These are phyloP conservation scores for Poeciliopsis turneri DNA, from an alignment of 2,797 vertebrate species.

Conservation along the genomic window DNA sequence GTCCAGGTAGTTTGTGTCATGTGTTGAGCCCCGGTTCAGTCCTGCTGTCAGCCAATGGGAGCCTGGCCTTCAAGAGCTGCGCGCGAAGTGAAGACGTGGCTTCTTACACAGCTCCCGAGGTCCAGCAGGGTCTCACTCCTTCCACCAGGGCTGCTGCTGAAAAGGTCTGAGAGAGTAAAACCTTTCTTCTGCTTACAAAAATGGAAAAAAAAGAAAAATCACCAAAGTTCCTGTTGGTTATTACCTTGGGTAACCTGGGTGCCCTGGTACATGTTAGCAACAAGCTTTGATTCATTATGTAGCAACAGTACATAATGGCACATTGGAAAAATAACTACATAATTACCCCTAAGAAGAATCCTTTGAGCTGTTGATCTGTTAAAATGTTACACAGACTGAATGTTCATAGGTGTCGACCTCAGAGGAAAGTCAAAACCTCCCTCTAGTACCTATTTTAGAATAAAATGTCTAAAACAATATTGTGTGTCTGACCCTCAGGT, in stretches of 20 bases:
- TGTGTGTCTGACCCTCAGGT: conserved; percentile 70
- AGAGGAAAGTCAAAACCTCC: too few species aligned
- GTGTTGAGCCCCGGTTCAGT: conserved; percentile 88
- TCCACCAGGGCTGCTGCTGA: conserved; percentile 64
- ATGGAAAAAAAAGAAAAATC: background rate
- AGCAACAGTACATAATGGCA: background rate
- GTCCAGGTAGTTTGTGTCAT: conserved; percentile 74
- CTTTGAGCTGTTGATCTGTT: background rate
- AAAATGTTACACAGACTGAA: too few species aligned
- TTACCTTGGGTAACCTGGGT: background rate
- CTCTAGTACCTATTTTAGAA: background rate
- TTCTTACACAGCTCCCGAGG: conserved; percentile 87
- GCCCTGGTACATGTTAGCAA: too few species aligned
- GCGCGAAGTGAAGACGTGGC: conserved; percentile 74
- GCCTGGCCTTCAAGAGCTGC: conserved; percentile 86
- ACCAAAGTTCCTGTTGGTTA: background rate
- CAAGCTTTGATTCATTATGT: too few species aligned
- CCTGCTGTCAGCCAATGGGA: conserved; percentile 84
- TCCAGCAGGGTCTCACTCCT: conserved; percentile 65
- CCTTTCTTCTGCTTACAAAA: background rate
- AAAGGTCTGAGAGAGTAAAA: conserved; percentile 66
- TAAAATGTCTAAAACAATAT: background rate
- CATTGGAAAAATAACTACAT: background rate
- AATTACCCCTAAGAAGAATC: background rate
- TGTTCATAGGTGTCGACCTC: too few species aligned